Conservation (phyloP, 2,797 vertebrate genomes). For the Oreochromis mossambicus region DNA sequence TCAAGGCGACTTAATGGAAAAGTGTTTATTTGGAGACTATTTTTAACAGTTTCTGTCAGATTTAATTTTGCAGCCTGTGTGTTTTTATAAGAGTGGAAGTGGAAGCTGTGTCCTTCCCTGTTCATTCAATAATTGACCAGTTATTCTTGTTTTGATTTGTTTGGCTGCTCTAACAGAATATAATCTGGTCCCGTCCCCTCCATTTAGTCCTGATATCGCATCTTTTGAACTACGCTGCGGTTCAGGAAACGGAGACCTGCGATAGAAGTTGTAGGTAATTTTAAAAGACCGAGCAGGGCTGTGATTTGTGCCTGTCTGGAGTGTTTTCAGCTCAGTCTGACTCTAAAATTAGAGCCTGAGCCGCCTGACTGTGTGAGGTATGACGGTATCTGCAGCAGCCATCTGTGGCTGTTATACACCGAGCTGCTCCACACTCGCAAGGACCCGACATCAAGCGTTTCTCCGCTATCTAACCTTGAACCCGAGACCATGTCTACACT, state of each 20-base stretch:
- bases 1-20: not conserved
- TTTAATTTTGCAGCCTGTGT: not conserved
- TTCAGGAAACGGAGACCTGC: rapidly evolving
- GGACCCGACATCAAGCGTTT: not conserved
- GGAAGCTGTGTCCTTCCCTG: not conserved
- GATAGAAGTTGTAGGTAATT: not conserved
- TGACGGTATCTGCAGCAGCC: not conserved
- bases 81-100: not conserved
- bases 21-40: not conserved
- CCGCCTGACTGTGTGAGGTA: not conserved
- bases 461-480: not conserved
- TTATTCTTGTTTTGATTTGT: not conserved
- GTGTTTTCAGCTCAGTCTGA: not conserved
- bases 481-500: not conserved
- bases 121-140: not conserved
- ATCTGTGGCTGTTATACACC: not conserved
- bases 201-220: not conserved
- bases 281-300: rapidly evolving
- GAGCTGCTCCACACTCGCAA: not conserved
- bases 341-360: not conserved
- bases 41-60: not conserved
- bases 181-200: rapidly evolving
- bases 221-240: rapidly evolving
- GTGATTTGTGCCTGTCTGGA: not conserved
- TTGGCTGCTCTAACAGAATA: not conserved